phyloP scores from a whole-genome alignment of 2,888 invertebrate genomes.

The Amblyjoppa fuscipennis region DNA sequence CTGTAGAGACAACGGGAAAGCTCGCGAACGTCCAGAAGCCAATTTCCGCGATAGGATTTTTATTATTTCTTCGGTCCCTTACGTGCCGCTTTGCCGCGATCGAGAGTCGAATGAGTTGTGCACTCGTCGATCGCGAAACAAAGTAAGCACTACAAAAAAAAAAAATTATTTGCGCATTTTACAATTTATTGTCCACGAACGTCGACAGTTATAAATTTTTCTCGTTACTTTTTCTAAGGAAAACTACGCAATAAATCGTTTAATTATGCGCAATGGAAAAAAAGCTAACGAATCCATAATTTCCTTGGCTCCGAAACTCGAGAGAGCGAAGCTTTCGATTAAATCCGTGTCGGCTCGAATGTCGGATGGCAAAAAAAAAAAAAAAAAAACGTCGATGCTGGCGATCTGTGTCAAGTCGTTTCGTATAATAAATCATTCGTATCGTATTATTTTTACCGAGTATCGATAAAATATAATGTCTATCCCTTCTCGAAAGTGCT shows the following conservation, averaged over 20 bases:
- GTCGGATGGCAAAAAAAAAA: not conserved
- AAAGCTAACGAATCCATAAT: not conserved
- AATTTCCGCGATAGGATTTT: slow-evolving; percentile 66
- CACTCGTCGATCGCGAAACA: not conserved
- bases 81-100: not conserved
- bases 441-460: not conserved
- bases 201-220: not conserved
- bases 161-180: not conserved
- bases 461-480: not conserved
- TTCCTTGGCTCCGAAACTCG: slow-evolving; percentile 1
- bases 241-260: not conserved
- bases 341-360: not conserved
- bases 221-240: not conserved
- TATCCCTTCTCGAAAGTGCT: not conserved
- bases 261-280: not conserved
- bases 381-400: not conserved
- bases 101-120: not conserved
- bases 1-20: slow-evolving; percentile 49
- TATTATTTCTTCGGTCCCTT: slow-evolving; percentile 60
- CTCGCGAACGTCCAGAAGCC: slow-evolving; percentile 52
- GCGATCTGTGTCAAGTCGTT: not conserved
- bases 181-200: no score
- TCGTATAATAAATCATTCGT: not conserved
- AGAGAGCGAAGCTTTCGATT: not conserved
- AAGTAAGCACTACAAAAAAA: not conserved